Conservation (phyloP, 1,140 invertebrate species). For the Nasonia giraulti region DNA sequence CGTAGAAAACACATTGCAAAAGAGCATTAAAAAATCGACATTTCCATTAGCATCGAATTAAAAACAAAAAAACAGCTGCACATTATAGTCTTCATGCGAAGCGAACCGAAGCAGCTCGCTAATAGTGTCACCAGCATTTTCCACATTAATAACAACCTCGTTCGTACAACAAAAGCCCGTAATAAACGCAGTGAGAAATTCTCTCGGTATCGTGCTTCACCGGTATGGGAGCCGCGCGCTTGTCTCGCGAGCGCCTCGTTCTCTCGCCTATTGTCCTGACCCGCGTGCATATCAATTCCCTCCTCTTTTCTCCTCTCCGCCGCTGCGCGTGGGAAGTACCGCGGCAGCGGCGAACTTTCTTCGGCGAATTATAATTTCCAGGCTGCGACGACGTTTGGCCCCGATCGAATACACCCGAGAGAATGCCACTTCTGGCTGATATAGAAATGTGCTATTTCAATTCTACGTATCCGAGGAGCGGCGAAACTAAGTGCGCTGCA, state of each 20-base stretch:
- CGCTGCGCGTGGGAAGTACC: not conserved
- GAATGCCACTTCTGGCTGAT: not conserved
- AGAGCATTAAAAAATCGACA: too few relatives aligned
- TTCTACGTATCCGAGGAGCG: not conserved
- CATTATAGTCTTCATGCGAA: too few relatives aligned
- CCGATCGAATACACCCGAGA: not conserved
- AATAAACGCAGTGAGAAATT: not conserved
- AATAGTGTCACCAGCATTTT: not conserved
- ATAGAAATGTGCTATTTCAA: not conserved
- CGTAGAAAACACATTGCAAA: too few relatives aligned
- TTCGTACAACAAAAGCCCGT: not conserved
- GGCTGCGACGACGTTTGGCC: not conserved
- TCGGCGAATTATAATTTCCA: slow-evolving; percentile 5
- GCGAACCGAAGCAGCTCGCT: not conserved
- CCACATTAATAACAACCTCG: not conserved
- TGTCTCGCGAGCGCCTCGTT: slow-evolving; percentile 15
- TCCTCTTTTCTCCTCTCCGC: not conserved
- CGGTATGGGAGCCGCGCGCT: not conserved
- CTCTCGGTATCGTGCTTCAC: not conserved
- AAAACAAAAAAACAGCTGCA: too few relatives aligned
- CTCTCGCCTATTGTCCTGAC: slow-evolving; percentile 12
- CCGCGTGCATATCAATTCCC: not conserved
- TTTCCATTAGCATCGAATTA: too few relatives aligned
- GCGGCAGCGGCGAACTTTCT: not conserved
- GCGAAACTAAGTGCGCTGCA: not conserved